Base-by-base conservation (phyloP, 2,888 invertebrate species). In the Parapristionchus giblindavisi region DNA sequence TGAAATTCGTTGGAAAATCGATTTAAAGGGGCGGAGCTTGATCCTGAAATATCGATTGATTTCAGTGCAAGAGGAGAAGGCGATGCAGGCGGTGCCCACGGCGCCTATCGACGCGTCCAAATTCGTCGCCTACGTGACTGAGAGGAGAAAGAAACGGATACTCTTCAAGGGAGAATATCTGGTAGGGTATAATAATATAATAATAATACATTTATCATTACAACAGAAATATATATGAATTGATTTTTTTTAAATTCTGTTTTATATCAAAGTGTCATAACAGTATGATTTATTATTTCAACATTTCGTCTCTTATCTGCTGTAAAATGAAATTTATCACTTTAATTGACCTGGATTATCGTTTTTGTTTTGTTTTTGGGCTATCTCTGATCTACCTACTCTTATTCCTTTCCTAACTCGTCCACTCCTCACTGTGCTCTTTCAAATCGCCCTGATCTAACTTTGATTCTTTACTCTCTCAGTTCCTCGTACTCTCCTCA, bases 41-140 rank as follows among this genome's bases (percentile, higher is more conserved):
- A 24, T 61, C 17, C 43, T 43, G 14, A 38, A 43, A 61, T 34
- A 27, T 34, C 2, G 61, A 24, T 54, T 27, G 2, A 65, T 51
- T 85, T 77, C 80, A 88, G 88, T 88, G 70, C 88, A 88, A 88
- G 88, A 88, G 70, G 87, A 87, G 77, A 88, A 88, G 77, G 88
- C 88, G 74, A 88, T 88, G 87, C 85, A 84, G 54, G 81, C 85
- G 32, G 87, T 85, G 43, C 88, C 88, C n/a, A 80, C 85, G 29
- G 80, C 80, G 38, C 87, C 88, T 17, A 82, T 88, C 60, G 88
- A 88, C 58, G 85, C 86, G 29, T 76, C 82, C 74, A 86, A 85
- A 73, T 88, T 88, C 76, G 85, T 87, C 43, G 85, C 85, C 51
- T 88, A 88, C 76, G 88, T 88, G 40, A 82, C 83, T 40, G 88